Evolutionary conservation across 2,888 invertebrate species (phyloP).

Genomic region (Rhaphigaster nebulosa): DNA sequence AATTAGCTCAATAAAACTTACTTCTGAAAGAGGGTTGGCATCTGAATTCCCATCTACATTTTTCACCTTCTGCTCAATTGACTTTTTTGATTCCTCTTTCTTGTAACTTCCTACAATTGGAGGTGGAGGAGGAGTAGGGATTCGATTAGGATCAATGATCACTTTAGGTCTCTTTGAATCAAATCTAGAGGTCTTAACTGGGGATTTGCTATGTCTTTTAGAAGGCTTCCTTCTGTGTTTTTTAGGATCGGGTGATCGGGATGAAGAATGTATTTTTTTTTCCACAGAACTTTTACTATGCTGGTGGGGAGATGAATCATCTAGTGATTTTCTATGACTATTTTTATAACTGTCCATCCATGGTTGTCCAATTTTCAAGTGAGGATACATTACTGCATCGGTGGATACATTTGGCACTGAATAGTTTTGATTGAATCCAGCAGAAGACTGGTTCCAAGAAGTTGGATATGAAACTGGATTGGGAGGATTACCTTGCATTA

Average conservation of each 20-base stretch:
- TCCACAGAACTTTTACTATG: background rate
- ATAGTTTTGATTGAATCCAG: constrained; percentile 7
- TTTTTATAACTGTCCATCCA: background rate
- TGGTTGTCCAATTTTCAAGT: constrained; percentile 17
- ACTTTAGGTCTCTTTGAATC: constrained; percentile 40
- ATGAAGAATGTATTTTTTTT: background rate
- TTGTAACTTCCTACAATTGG: constrained; percentile 48
- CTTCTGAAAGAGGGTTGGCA: background rate
- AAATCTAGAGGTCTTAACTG: background rate
- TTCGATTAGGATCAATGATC: constrained; percentile 55
- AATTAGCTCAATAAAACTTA: background rate
- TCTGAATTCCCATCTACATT: background rate
- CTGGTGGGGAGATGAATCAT: background rate
- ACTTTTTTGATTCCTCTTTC: background rate
- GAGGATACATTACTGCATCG: constrained; percentile 30
- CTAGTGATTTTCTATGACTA: background rate
- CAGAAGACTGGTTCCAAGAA: constrained; percentile 20
- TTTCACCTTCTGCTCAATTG: background rate
- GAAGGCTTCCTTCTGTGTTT: constrained; percentile 32
- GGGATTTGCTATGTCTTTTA: background rate
- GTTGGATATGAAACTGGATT: background rate
- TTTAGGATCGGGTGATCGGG: constrained; percentile 33
- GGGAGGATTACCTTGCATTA: constrained; percentile 13
- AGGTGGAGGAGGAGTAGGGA: constrained; percentile 57
- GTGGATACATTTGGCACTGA: background rate